phyloP scores from a whole-genome alignment of 1,140 invertebrate species.

The Bombus pyrosoma region DNA sequence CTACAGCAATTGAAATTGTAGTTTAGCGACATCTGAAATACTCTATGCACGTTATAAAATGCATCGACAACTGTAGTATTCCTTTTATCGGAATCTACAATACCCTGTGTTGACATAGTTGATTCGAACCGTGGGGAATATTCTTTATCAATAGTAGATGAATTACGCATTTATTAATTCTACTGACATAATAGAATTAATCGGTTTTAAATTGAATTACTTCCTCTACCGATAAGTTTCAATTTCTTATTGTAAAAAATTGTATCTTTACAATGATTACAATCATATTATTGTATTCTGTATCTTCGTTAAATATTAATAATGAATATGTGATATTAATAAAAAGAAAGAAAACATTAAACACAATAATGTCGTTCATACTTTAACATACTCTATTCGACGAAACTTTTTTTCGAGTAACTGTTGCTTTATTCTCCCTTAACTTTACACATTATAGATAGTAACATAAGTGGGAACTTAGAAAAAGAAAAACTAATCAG shows the following conservation, averaged over 20 bases:
- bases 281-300: not conserved
- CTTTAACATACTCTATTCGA: not conserved
- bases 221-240: not conserved
- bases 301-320: not conserved
- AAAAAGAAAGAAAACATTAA: not conserved
- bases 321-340: not conserved
- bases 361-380: not conserved
- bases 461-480: slow-evolving; percentile 29
- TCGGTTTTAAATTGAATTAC: not conserved
- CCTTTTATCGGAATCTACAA: too few species aligned
- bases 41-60: too few species aligned
- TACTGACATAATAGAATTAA: not conserved
- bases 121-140: not conserved
- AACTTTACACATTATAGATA: slow-evolving; percentile 14
- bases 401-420: slow-evolving; percentile 9
- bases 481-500: slow-evolving; percentile 16
- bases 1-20: not conserved
- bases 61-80: too few species aligned
- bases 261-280: not conserved
- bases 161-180: not conserved
- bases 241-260: not conserved
- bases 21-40: not conserved
- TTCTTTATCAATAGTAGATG: not conserved
- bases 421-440: slow-evolving; percentile 33
- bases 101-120: too few species aligned